phyloP scores from a whole-genome alignment of 2,797 vertebrate genomes.

The Sebastes diaconus region DNA sequence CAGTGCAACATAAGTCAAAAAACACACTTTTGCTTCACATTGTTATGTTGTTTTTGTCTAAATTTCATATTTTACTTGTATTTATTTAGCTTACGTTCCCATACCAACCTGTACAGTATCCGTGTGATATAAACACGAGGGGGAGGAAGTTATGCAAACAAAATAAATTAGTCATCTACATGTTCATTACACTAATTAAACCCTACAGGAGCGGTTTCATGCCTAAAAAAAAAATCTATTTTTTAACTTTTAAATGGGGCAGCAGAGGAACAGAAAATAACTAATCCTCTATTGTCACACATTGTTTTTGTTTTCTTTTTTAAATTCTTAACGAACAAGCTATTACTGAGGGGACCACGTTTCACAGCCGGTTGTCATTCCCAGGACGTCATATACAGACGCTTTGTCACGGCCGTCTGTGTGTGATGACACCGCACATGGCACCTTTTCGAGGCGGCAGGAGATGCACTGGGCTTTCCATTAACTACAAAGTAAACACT shows the following conservation, averaged over 20 bases:
- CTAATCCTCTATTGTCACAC: not conserved
- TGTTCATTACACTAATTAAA: constrained; percentile 18
- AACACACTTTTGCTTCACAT: not conserved
- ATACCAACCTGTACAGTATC: not conserved
- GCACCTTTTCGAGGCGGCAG: too few species aligned
- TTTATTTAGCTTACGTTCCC: not conserved
- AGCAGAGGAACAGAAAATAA: constrained; percentile 1
- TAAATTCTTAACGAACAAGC: not conserved
- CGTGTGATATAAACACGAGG: not conserved
- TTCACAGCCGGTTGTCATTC: rapidly evolving
- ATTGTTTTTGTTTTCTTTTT: not conserved
- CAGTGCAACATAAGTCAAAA: not conserved
- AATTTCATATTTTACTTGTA: not conserved
- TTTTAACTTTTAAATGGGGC: not conserved
- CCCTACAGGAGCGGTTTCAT: not conserved
- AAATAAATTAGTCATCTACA: not conserved
- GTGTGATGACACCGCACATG: too few species aligned
- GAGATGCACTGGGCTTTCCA: too few species aligned
- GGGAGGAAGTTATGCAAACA: not conserved
- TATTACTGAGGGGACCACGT: not conserved
- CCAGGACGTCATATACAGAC: too few species aligned
- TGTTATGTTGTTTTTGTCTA: not conserved
- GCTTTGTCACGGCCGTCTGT: too few species aligned
- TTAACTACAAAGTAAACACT: too few species aligned
- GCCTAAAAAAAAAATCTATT: not conserved